These are phyloP conservation scores for Meriones psammophilus DNA, from an alignment of 2,797 vertebrate genomes.

Conservation along the genomic window DNA sequence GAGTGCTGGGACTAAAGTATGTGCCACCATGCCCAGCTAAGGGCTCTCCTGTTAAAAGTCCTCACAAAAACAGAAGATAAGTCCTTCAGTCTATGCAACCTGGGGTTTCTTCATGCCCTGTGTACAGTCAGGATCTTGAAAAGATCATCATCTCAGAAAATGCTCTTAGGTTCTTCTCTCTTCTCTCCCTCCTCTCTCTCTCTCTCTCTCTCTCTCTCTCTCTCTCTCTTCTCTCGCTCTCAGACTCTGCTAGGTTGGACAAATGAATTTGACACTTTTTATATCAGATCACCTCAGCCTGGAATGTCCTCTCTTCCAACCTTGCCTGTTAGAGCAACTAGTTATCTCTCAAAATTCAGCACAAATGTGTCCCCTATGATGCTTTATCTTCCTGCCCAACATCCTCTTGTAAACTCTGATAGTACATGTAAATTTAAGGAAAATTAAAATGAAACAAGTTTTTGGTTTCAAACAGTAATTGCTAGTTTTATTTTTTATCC, in stretches of 20 bases:
- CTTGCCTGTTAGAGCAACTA: not conserved
- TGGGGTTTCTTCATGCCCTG: constrained; percentile 8
- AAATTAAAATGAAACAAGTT: constrained; percentile 55
- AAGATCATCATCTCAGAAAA: constrained; percentile 13
- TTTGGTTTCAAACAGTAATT: constrained; percentile 44
- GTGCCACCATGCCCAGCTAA: not conserved
- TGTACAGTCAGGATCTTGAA: constrained; percentile 14
- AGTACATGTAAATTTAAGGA: constrained; percentile 41
- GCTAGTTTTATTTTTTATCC: constrained; percentile 57
- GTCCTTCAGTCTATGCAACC: not conserved
- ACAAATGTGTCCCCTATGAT: not conserved
- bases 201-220: too few relatives aligned
- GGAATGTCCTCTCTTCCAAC: not conserved
- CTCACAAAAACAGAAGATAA: constrained; percentile 12
- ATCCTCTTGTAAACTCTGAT: not conserved
- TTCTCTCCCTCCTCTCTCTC: not conserved
- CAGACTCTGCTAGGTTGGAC: not conserved
- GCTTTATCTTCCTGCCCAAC: not conserved
- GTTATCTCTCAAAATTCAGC: constrained; percentile 15
- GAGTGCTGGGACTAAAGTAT: not conserved
- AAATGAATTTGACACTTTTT: not conserved
- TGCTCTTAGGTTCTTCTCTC: not conserved
- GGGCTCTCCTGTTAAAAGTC: not conserved
- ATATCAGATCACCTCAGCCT: not conserved
- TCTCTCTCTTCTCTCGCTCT: not conserved